Evolutionary conservation across 2,888 invertebrate genomes (phyloP), one percentile per base, ranked within the genome.

Genomic region (Griposia aprilina): DNA sequence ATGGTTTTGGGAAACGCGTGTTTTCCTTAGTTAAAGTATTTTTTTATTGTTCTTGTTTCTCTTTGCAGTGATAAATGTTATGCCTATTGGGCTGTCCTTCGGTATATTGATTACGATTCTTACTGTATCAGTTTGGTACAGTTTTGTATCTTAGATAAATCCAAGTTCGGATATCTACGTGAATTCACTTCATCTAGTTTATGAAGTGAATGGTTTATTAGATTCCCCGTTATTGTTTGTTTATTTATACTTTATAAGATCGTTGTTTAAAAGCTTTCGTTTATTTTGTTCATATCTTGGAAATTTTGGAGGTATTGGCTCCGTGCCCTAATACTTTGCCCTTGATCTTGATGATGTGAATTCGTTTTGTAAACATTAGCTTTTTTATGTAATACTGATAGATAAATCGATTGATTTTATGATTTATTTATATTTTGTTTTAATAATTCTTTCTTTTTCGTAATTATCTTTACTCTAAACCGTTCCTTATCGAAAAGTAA

Each of bases 341-440:
- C 89, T 89, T 89, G 89, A 89, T 89, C 89, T 89, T 89, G 90
- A 89, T 89, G 89, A 89, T 89, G 88, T 72, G 88, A 80, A 85
- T 78, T 71, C 85, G 85, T 83, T 85, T 80, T 63, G 84, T 85
- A 89, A 89, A 89, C 89, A 89, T 78, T 79, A 20, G 36, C 52
- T 76, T 81, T 81, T 69, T 84, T 74, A 77, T 84, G 75, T 83
- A 77, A 79, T 70, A 80, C 23, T 48, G 55, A 73, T 82, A 83
- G 55, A 73, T 82, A 83, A 75, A 88, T 80, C 45, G 66, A 74
- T 66, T 63, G 26, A 26, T 41, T 72, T 60, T 66, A 71, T 66
- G 60, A 62, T 83, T 74, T 74, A 68, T 52, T 74, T 62, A 65
- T 20, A 70, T 57, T 45, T 55, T 52, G 1, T 41, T 30, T 0